Evolutionary conservation across 2,797 vertebrate species (phyloP), one percentile per base, ranked within the genome.

Genomic region (Cephalopachus bancanus): DNA sequence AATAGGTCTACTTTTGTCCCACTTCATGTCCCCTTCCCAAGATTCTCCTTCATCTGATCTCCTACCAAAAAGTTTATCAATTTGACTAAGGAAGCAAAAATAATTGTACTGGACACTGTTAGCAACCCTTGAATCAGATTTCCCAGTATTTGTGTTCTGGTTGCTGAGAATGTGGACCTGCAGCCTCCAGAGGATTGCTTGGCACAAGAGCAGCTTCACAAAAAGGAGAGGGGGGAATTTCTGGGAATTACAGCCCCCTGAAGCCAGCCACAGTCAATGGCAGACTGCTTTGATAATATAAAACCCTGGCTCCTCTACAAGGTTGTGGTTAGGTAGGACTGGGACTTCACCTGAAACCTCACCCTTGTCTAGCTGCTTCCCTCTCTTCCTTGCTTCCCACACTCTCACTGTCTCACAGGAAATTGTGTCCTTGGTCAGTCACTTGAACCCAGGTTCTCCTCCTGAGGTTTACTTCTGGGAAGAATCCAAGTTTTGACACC

Each of bases 281-380:
- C 28, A 86, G n/a, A n/a, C 16, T 26, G 62, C 37, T 26, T 1
- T 11, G 5, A 51, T 17, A 49, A 33, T 2, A 5, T 2, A 24
- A 10, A 84, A 11, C n/a, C 72, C 44, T 20, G 44, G 44, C 55
- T 57, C 49, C 7, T 22, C 20, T 64, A 44, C 26, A n/a, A 2
- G 5, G 20, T 19, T 4, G 15, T 20, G 5, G 64, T 57, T 26
- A 65, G 11, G 24, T 0, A 1, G 64, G 28, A 7, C 28, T 33
- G 37, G 53, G 15, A 28, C 74, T 49, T n/a, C 53, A 14, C 14
- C 74, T 79, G 20, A 49, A 69, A 60, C 65, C 30, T 19, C 37
- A 51, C 4, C 0, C 15, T 5, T 19, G 15, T 20, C 28, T 5
- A 20, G 53, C 26, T 8, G 11, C 49, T 16, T 64, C 20, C 44